Base-by-base conservation (phyloP, 2,797 vertebrate species). In the Geotrypetes seraphini region DNA sequence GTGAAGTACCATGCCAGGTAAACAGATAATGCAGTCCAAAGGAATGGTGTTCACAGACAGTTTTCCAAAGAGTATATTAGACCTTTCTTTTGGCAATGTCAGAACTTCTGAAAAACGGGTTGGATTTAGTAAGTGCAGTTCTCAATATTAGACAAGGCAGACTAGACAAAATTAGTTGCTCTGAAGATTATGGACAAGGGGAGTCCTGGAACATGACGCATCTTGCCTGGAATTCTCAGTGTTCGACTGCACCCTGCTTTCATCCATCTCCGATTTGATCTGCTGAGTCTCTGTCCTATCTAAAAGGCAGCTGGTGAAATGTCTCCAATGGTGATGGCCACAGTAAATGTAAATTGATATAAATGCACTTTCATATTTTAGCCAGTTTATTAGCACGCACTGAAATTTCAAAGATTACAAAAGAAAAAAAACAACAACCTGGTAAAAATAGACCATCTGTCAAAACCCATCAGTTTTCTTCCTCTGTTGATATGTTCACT, bases 71-170 rank as follows among this genome's bases (percentile, higher is more conserved):
- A n/a, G n/a, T n/a, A n/a, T n/a, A n/a, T n/a, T n/a, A n/a, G n/a
- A n/a, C n/a, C n/a, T n/a, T n/a, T n/a, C n/a, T n/a, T n/a, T n/a
- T n/a, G n/a, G n/a, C n/a, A n/a, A n/a, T n/a, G n/a, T n/a, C n/a
- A n/a, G 19, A 37, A 12, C 19, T 25, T 32, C 24, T 12, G 36
- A 38, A 33, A n/a, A 43, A 10, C 1, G 2, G 34, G 28, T 46
- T 40, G 26, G 11, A 35, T 20, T 29, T 31, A 41, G 39, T 40
- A 58, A 58, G 54, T 63, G 54, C 50, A 37, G 47, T 55, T 60
- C 39, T 53, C 37, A 18, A 33, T 36, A n/a, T n/a, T n/a, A n/a
- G n/a, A n/a, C n/a, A n/a, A n/a, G n/a, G n/a, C n/a, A n/a, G n/a
- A n/a, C n/a, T n/a, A n/a, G n/a, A n/a, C n/a, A n/a, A n/a, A n/a